A percentile compares a stretch with the other conserved stretches of the same genome.
Evolutionary conservation across 64 coral and sea anemone genomes (phyloP).

Genomic region (Pachyseris speciosa): DNA sequence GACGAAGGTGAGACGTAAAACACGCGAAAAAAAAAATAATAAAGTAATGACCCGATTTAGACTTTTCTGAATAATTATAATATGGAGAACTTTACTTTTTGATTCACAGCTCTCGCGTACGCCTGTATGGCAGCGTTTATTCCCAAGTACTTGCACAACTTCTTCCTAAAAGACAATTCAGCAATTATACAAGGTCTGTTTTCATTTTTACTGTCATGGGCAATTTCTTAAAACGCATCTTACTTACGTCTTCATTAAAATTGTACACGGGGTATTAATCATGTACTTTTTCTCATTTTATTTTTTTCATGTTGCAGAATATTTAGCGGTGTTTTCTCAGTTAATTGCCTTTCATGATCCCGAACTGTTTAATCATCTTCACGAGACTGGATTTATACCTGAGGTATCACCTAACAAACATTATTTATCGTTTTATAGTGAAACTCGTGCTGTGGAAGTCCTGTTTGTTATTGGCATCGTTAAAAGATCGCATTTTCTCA

Average conservation of each 20-base stretch:
- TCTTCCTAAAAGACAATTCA: slow-evolving; percentile 98
- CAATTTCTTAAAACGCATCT: too few relatives aligned
- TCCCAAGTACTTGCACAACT: slow-evolving; percentile 95
- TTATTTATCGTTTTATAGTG: too few relatives aligned
- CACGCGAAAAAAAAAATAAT: neutral
- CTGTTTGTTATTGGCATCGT: too few relatives aligned
- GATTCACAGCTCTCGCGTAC: slow-evolving; percentile 81
- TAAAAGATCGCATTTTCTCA: too few relatives aligned
- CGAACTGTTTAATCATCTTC: slow-evolving; percentile 92
- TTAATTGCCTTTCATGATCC: slow-evolving; percentile 98
- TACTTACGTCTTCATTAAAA: too few relatives aligned
- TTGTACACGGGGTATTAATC: neutral
- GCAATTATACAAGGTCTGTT: slow-evolving; percentile 93
- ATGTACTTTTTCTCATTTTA: neutral
- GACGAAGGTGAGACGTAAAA: slow-evolving; percentile 79
- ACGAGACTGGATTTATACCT: slow-evolving; percentile 94
- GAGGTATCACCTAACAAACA: slow-evolving; percentile 64
- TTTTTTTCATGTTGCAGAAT: slow-evolving; percentile 65
- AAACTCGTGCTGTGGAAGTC: too few relatives aligned
- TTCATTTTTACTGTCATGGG: neutral
- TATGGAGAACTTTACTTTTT: neutral
- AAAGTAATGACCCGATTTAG: neutral
- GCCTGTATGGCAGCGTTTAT: slow-evolving; percentile 88
- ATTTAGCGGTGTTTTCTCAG: slow-evolving; percentile 98
- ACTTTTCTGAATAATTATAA: neutral